Base-by-base conservation (phyloP, 2,888 invertebrate species). In the Trimorus sp. region DNA sequence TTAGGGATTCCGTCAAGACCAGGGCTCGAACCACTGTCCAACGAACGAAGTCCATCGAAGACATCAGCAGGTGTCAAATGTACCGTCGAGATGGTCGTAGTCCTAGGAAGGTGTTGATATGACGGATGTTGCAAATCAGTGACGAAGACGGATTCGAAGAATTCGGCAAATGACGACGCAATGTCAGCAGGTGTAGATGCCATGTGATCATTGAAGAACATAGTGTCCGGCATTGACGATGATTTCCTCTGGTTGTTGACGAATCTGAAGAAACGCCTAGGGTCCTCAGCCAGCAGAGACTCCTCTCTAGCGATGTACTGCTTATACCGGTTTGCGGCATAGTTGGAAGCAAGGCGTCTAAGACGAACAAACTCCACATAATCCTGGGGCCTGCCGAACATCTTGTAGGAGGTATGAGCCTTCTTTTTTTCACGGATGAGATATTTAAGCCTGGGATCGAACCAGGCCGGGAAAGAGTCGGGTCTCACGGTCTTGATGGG, bases 1-100 rank as follows among this genome's bases (percentile, higher is more conserved):
- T 56, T 56, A 36, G 56, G 56, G 8, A 56, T 56, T 26, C 36
- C 36, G 36, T 56, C 56, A 1, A 26, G 26, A 26, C 56, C 56
- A 1, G 56, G 56, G 49, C 49, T 12, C 7, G 42, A 11, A n/a
- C n/a, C n/a, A 14, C 7, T 6, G 49, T n/a, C n/a, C n/a, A n/a
- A 9, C 7, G 49, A 49, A 6, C 11, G 5, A 6, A 49, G n/a
- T 8, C 49, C 49, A 9, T 49, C 14, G 11, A 49, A 49, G 6
- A 49, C 49, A 11, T 49, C n/a, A 6, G 11, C 49, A 49, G n/a
- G 49, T 11, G 11, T 14, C 11, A 14, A 14, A 14, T 49, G 7
- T n/a, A 49, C n/a, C n/a, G 5, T 5, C 5, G 49, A 9, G 49
- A 49, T 14, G 6, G 7, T 5, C 5, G n/a, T 49, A 9, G 14